Evolutionary conservation across 2,113 vertebrate genomes (phyloP).

Genomic region (Xenus cinereus): DNA sequence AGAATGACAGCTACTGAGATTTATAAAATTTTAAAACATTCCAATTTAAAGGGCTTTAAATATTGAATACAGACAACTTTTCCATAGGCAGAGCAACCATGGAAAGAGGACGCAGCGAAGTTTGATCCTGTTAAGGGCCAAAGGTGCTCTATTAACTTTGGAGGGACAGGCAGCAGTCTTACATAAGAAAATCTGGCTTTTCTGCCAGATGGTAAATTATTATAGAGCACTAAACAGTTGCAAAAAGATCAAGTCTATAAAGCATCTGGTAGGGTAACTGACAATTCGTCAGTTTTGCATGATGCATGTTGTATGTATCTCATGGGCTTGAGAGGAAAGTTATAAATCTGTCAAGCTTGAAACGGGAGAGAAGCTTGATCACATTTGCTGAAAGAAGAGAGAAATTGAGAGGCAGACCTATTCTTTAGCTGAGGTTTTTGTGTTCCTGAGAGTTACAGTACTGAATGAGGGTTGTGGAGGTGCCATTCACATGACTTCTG

Average conservation of each 20-base stretch:
- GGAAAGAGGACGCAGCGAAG: not conserved
- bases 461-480: conserved; percentile 1
- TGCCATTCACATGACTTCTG: conserved; percentile 9
- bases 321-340: conserved; percentile 24
- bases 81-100: not conserved
- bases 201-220: conserved; percentile 50
- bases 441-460: conserved; percentile 19
- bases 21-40: conserved; percentile 50
- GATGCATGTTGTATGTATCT: conserved; percentile 5
- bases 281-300: conserved; percentile 37
- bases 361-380: conserved; percentile 11
- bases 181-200: not conserved
- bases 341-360: conserved; percentile 33
- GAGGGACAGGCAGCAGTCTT: not conserved
- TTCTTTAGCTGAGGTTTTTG: conserved; percentile 34
- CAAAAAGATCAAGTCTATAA: conserved; percentile 55
- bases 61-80: conserved; percentile 37
- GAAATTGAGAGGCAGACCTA: not conserved
- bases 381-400: not conserved
- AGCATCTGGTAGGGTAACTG: conserved; percentile 38
- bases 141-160: not conserved
- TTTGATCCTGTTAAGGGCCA: not conserved
- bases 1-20: conserved; percentile 21
- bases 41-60: conserved; percentile 50
- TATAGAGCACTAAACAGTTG: conserved; percentile 33